Evolutionary conservation across 1,140 invertebrate species (phyloP).

Genomic region (Apis mellifera): Amel_HAv3.1 CM009938.2:2776001-2776500

Average conservation of each 20-base stretch:
- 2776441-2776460: slow-evolving; percentile 85
- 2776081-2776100: slow-evolving; percentile 43
- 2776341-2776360: slow-evolving; percentile 66
- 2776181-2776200: neutral
- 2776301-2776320: neutral
- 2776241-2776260: slow-evolving; percentile 80
- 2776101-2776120: slow-evolving; percentile 35
- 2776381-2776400: slow-evolving; percentile 83
- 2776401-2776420: slow-evolving; percentile 84
- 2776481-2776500: slow-evolving; percentile 89
- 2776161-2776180: slow-evolving; percentile 11
- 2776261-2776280: slow-evolving; percentile 80
- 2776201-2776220: slow-evolving; percentile 53
- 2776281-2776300: slow-evolving; percentile 9
- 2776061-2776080: neutral
- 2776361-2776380: slow-evolving; percentile 78
- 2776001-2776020: slow-evolving; percentile 47
- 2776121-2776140: slow-evolving; percentile 33
- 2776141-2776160: slow-evolving; percentile 19
- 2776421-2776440: slow-evolving; percentile 88
- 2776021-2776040: slow-evolving; percentile 1
- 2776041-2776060: too few species aligned
- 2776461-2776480: slow-evolving; percentile 80
- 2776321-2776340: neutral
- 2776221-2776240: slow-evolving; percentile 65